phyloP scores from a whole-genome alignment of 2,797 vertebrate genomes.

The Picus viridis region DNA sequence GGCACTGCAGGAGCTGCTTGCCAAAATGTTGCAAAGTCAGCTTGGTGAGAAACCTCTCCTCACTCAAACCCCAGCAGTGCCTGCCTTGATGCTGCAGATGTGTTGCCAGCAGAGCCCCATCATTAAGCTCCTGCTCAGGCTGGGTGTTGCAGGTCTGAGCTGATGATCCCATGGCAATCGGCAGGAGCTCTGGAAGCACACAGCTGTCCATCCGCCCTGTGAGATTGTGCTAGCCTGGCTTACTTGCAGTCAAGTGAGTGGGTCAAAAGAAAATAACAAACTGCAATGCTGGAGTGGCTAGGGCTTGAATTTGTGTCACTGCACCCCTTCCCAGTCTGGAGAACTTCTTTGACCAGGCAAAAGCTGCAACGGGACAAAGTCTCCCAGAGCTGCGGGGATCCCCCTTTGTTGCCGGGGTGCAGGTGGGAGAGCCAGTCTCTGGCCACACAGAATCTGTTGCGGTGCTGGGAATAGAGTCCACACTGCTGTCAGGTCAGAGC shows the following conservation, averaged over 20 bases:
- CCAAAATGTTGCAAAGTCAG: background rate
- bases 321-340: background rate
- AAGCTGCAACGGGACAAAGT: background rate
- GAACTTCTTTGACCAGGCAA: background rate
- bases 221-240: accelerated
- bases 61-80: background rate
- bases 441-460: background rate
- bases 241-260: accelerated
- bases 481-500: accelerated
- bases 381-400: accelerated
- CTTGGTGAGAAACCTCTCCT: background rate
- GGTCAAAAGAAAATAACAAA: background rate
- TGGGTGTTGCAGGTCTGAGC: background rate
- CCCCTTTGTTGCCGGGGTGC: background rate
- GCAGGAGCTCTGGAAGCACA: background rate
- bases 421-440: background rate
- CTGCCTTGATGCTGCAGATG: background rate
- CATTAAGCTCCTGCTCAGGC: background rate
- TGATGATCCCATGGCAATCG: background rate
- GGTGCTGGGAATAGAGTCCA: background rate
- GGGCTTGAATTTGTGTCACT: background rate
- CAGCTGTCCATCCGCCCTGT: background rate
- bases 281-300: background rate
- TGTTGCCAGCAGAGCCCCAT: background rate
- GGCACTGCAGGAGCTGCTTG: background rate